Percentiles rank a stretch among this genome's conserved stretches.
Conservation (phyloP, 1,140 invertebrate genomes). For the Neuroterus valhalla region DNA sequence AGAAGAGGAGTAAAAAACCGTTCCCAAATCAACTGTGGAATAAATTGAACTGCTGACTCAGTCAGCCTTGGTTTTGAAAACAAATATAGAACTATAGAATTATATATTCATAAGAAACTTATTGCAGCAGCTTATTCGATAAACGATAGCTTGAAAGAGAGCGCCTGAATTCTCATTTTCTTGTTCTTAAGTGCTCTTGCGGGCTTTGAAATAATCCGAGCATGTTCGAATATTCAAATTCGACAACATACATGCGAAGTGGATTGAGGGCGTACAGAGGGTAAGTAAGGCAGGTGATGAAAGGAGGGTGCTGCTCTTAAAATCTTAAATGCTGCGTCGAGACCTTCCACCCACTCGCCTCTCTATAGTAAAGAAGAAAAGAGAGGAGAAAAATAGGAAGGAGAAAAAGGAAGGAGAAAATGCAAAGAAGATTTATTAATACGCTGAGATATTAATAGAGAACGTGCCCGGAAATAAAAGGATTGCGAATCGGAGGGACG, state of each 20-base stretch:
- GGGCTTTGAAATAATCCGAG: constrained; percentile 15
- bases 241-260: constrained; percentile 7
- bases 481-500: constrained; percentile 50
- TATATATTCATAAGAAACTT: too few relatives aligned
- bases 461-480: constrained; percentile 52
- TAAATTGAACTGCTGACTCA: too few relatives aligned
- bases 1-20: too few relatives aligned
- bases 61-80: not conserved
- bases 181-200: constrained; percentile 10
- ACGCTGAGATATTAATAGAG: constrained; percentile 63
- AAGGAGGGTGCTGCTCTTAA: constrained; percentile 17
- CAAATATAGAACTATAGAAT: not conserved
- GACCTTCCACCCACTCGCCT: constrained; percentile 33
- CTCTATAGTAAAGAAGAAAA: not conserved
- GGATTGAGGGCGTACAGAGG: not conserved
- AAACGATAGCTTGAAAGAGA: constrained; percentile 18
- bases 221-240: constrained; percentile 30
- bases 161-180: constrained; percentile 13
- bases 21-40: too few relatives aligned
- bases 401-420: constrained; percentile 8
- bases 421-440: constrained; percentile 57
- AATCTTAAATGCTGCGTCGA: not conserved
- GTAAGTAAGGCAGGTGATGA: constrained; percentile 5
- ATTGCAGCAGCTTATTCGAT: not conserved
- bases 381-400: constrained; percentile 14